Base-by-base conservation (phyloP, 2,888 invertebrate species). In the Eristalinus aeneus region DNA sequence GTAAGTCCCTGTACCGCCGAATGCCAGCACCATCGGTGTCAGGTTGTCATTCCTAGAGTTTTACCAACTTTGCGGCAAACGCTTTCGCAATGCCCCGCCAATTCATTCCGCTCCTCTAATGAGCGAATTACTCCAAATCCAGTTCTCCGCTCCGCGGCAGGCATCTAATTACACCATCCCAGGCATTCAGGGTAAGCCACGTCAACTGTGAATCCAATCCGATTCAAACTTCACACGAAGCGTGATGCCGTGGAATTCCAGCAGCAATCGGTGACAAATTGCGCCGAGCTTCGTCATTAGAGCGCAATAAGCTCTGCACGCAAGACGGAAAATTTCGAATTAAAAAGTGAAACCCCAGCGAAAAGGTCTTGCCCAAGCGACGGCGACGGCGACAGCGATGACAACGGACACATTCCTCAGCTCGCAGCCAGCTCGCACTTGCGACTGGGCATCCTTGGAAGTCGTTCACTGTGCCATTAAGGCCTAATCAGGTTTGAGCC, bases 401-500 rank as follows among this genome's bases (percentile, higher is more conserved):
- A 16, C 46, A 6, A 46, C 31, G 20, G 72, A 39, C 20, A 31
- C 82, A 78, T 78, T 83, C 83, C 53, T 69, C 60, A 68, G 34
- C 54, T 72, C 72, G 6, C 56, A 46, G 61, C 77, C 68, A 56
- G 60, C 56, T 16, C 16, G 53, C 46, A 72, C 65, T 72, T 32
- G 20, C n/a, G 53, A 31, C 27, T 31, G 67, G 58, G 72, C 58
- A 64, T 76, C 73, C 76, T 76, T 61, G 23, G 27, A 27, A 56
- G 31, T 22, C 71, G 80, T 75, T 75, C 76, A 77, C 72, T 27
- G 39, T 54, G 32, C 69, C 60, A 82, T 82, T 63, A 86, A 86
- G 82, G 86, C 86, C 86, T 78, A 86, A 86, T 82, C 86, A 46
- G 74, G 86, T 85, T 85, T 65, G 36, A 39, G 53, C 10, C n/a